phyloP scores from a whole-genome alignment of 2,888 invertebrate genomes.

The Urechis unicinctus region DNA sequence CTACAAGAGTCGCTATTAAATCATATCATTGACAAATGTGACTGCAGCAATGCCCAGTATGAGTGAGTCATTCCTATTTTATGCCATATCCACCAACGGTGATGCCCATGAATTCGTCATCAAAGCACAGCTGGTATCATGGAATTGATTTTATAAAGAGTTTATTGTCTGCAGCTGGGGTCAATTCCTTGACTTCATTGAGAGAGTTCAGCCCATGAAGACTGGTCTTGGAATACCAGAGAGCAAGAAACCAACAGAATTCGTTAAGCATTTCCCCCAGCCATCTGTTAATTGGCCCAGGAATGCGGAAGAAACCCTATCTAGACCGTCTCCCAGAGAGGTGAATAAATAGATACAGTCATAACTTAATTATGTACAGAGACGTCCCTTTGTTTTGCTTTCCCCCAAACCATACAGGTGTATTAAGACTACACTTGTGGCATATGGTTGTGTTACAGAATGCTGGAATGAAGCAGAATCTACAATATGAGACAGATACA shows the following conservation, averaged over 20 bases:
- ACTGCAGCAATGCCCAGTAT: conserved; percentile 33
- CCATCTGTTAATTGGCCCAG: conserved; percentile 33
- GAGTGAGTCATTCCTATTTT: conserved; percentile 23
- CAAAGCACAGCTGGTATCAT: not conserved
- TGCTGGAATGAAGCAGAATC: too few relatives aligned
- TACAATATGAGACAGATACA: too few relatives aligned
- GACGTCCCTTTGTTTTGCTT: too few relatives aligned
- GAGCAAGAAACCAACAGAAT: conserved; percentile 38
- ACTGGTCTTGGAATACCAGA: conserved; percentile 35
- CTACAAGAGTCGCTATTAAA: conserved; percentile 35
- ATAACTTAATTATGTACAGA: too few relatives aligned
- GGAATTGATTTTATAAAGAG: too few relatives aligned
- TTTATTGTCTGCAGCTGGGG: conserved; percentile 34
- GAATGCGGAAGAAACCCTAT: not conserved
- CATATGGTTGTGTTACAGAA: too few relatives aligned
- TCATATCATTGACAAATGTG: conserved; percentile 30
- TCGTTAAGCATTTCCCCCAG: conserved; percentile 30
- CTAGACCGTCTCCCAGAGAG: not conserved
- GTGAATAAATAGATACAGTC: too few relatives aligned
- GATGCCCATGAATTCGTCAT: not conserved
- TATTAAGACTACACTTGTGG: too few relatives aligned
- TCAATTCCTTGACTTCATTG: conserved; percentile 33
- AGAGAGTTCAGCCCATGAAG: conserved; percentile 29
- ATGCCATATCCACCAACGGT: not conserved
- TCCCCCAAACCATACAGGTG: too few relatives aligned